phyloP scores from a whole-genome alignment of 64 coral and sea anemone species.

The Actinia equina region DNA sequence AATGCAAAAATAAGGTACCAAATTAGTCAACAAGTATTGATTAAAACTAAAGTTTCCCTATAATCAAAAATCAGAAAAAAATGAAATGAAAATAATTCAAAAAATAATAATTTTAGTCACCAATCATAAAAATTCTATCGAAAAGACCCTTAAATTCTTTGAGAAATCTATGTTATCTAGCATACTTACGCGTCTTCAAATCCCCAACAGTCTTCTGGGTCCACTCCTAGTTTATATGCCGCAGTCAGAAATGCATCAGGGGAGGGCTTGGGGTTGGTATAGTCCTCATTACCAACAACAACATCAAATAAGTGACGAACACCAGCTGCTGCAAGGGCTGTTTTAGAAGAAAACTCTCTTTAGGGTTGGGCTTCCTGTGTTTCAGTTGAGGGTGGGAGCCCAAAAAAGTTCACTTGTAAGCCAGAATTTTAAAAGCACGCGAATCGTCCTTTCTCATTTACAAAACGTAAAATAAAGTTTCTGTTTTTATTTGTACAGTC shows the following conservation, averaged over 20 bases:
- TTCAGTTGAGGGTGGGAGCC: neutral
- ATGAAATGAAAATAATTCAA: too few species aligned
- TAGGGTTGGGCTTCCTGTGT: neutral
- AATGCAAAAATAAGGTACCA: slow-evolving; percentile 1
- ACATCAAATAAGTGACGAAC: slow-evolving; percentile 69
- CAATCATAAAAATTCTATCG: too few species aligned
- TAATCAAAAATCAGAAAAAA: too few species aligned
- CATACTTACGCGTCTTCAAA: slow-evolving; percentile 93
- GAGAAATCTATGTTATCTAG: neutral
- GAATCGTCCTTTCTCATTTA: too few species aligned
- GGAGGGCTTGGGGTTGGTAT: slow-evolving; percentile 58
- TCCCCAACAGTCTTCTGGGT: slow-evolving; percentile 76
- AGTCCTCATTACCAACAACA: slow-evolving; percentile 83
- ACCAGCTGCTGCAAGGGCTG: slow-evolving; percentile 59
- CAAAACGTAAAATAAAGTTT: too few species aligned
- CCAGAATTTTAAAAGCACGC: too few species aligned
- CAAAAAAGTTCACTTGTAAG: neutral
- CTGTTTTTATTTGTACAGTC: too few species aligned
- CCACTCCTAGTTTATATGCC: slow-evolving; percentile 50
- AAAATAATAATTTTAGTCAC: too few species aligned
- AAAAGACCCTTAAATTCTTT: too few species aligned
- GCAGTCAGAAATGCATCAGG: slow-evolving; percentile 77
- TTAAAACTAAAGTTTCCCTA: neutral
- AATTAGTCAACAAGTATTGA: neutral
- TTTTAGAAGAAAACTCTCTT: neutral